Evolutionary conservation across 2,797 vertebrate species (phyloP), one percentile per base, ranked within the genome.

Genomic region (Hypotaenidia okinawae): DNA sequence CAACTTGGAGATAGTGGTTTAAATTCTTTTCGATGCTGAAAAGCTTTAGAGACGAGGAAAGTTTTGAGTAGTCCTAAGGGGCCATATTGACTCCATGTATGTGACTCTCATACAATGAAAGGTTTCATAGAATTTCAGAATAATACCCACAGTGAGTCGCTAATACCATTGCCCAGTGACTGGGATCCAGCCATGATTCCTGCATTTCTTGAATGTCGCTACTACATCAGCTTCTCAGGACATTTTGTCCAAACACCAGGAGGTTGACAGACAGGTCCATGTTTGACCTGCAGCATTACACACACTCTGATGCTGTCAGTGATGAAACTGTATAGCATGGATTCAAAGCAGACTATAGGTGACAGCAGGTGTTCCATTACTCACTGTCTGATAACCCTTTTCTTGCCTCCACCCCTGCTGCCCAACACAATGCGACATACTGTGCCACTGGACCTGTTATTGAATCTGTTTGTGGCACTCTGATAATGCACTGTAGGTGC

Each of bases 371-470:
- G 89, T 97, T 93, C 91, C 63, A 90, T 97, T 97, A 93, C 83
- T 97, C 93, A 96, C 94, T 95, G 86, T 96, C 97, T 96, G 93
- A 90, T 96, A 95, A 96, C 87, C 80, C 89, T 96, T 96, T 95
- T 95, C 85, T 96, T 91, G 88, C 58, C 80, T 91, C 39, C 3
- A 21, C 63, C 69, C 82, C 85, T 73, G 66, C 89, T 90, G 92
- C 57, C 89, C 92, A 89, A 4, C 39, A 86, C 86, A 96, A 90
- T 74, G 43, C 68, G 54, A 25, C 66, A n/a, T 54, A 68, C 32
- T 37, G 16, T 92, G 84, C 82, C 63, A 33, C 33, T 84, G 57
- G 81, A 89, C 78, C 61, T 92, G 57, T 80, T 77, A 78, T 19
- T 87, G 78, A 94, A 92, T 90, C 86, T 58, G 51, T 69, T 93